Conservation (phyloP, 1,140 invertebrate genomes). For the Saccostrea cuccullata region DNA sequence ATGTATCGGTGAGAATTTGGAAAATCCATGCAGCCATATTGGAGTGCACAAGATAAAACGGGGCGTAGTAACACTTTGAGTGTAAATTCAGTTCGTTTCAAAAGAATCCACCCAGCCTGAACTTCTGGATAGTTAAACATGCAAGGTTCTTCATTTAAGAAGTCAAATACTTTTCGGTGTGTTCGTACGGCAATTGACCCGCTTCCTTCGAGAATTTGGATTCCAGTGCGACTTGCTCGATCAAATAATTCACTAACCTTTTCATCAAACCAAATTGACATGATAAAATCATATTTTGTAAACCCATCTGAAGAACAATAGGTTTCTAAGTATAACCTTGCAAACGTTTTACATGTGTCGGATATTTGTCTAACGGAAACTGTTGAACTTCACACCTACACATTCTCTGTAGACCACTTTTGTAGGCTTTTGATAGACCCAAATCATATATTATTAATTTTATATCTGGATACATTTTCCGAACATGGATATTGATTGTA, state of each 20-base stretch:
- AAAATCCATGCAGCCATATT: slow-evolving; percentile 40
- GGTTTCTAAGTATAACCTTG: slow-evolving; percentile 35
- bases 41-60: slow-evolving; percentile 41
- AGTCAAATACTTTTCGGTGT: slow-evolving; percentile 34
- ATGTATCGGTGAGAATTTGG: background rate
- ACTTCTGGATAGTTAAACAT: slow-evolving; percentile 19
- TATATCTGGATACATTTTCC: background rate
- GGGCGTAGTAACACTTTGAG: slow-evolving; percentile 33
- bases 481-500: background rate
- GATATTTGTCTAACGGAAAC: background rate
- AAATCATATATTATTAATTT: slow-evolving; percentile 46
- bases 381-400: background rate
- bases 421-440: slow-evolving; percentile 9
- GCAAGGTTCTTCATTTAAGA: slow-evolving; percentile 39
- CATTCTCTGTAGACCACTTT: background rate
- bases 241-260: slow-evolving; percentile 24
- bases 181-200: background rate
- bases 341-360: background rate
- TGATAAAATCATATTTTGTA: slow-evolving; percentile 46
- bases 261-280: slow-evolving; percentile 44
- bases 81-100: slow-evolving; percentile 28
- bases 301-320: slow-evolving; percentile 39
- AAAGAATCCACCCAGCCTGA: background rate
- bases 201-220: background rate
- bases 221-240: background rate